Evolutionary conservation across 2,888 invertebrate genomes (phyloP), one percentile per base, ranked within the genome.

Genomic region (Campopleginae sp.): DNA sequence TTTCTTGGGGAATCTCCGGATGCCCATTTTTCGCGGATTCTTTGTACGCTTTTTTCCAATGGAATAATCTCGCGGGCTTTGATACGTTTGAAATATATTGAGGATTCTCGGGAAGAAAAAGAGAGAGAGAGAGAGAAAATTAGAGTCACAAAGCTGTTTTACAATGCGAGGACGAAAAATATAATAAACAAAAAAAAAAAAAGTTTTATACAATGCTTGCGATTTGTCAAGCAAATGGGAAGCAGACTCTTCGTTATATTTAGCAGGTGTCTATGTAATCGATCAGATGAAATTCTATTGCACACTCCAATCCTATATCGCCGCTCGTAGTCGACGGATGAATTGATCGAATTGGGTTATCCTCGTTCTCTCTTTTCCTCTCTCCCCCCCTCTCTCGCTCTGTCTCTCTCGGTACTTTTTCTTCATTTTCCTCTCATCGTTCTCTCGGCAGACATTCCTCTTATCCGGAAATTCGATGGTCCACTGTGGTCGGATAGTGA

Each of bases 391-490:
- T 23, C 70, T 84, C 80, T 77, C 61, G 17, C 33, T 46, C 44
- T 27, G 19, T 14, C 33, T 33, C 44, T 42, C 71, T 42, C 54
- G 38, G 48, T 78, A 66, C 68, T 61, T 74, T 54, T 61, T 51
- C 63, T 58, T 76, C 44, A 44, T 23, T 51, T 42, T 63, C 44
- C 68, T 74, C 27, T 27, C 74, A 70, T 38, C 72, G 72, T 71
- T 76, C 80, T 76, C 80, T 51, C 51, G 38, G 48, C 58, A 19
- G 68, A 48, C 74, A 75, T 79, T 75, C 23, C 83, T 79, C 74
- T 83, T 70, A 61, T 79, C 82, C 79, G 83, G 83, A 79, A 83
- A 83, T 83, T 83, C 75, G 83, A 79, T 75, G 75, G 79, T 83
- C 48, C 83, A 70, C 48, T 46, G 70, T 44, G 82, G 74, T 75